Percentiles rank a stretch among this genome's conserved stretches.
These are phyloP conservation scores for Diorhabda sublineata DNA, from an alignment of 1,140 invertebrate genomes.

Conservation along the genomic window DNA sequence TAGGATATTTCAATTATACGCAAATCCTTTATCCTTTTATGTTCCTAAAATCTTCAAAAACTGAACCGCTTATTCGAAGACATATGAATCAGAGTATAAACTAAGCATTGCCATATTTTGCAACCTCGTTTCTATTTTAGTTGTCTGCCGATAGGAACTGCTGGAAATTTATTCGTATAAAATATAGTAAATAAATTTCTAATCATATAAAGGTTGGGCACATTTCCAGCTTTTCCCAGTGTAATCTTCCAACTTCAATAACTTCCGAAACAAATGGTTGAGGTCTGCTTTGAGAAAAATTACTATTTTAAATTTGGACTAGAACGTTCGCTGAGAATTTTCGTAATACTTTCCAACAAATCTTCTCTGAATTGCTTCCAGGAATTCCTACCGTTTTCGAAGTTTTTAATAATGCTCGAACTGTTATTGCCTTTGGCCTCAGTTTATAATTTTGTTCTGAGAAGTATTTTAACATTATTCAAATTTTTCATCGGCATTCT, in stretches of 20 bases:
- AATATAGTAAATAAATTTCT: constrained; percentile 12
- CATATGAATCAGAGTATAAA: too few relatives aligned
- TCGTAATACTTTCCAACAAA: background rate
- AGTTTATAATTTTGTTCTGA: too few relatives aligned
- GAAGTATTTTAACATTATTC: too few relatives aligned
- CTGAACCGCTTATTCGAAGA: too few relatives aligned
- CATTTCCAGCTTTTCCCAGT: constrained; percentile 7
- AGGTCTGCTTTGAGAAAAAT: constrained; percentile 6
- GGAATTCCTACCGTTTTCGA: background rate
- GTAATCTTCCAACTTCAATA: constrained; percentile 11
- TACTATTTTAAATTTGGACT: constrained; percentile 10
- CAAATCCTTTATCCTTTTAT: too few relatives aligned
- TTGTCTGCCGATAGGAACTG: background rate
- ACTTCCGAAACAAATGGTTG: constrained; percentile 9
- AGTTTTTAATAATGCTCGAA: background rate
- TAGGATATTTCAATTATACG: too few relatives aligned
- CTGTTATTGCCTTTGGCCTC: too few relatives aligned
- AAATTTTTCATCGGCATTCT: too few relatives aligned
- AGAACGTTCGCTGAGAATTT: background rate
- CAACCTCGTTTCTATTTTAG: background rate
- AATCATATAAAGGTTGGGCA: constrained; percentile 13
- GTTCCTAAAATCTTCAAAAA: too few relatives aligned
- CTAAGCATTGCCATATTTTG: too few relatives aligned
- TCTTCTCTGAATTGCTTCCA: background rate
- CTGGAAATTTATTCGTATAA: background rate